Conservation (phyloP, 2,888 invertebrate species). For the Teleogryllus oceanicus region DNA sequence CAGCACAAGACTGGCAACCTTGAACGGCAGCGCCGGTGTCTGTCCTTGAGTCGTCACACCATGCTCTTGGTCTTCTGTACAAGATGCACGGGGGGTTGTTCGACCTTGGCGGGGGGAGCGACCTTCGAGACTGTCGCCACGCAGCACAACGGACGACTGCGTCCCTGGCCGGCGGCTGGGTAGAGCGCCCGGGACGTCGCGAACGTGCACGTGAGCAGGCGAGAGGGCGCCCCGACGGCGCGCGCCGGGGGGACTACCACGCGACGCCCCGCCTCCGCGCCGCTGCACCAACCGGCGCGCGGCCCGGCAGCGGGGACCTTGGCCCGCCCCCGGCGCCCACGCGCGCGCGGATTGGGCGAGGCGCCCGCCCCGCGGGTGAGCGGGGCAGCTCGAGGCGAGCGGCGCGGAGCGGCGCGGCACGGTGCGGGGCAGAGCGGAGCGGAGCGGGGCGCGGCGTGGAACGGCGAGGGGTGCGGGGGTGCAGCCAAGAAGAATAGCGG, state of each 20-base stretch:
- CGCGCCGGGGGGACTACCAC: background rate
- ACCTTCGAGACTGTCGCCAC: too few relatives aligned
- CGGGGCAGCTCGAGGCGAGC: background rate
- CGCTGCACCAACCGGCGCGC: conserved; percentile 18
- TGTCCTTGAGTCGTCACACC: too few relatives aligned
- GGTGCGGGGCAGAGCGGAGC: background rate
- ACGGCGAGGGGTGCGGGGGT: background rate
- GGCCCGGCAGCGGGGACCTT: background rate
- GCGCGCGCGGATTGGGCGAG: background rate
- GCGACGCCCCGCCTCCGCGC: background rate
- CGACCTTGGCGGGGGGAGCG: too few relatives aligned
- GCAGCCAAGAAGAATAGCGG: background rate
- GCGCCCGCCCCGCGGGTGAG: background rate
- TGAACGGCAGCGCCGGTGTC: too few relatives aligned
- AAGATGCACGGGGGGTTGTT: too few relatives aligned
- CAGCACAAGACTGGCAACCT: too few relatives aligned
- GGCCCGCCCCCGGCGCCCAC: background rate
- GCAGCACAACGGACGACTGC: background rate
- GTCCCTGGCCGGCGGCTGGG: background rate
- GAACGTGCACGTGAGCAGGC: background rate
- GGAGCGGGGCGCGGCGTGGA: background rate
- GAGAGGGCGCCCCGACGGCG: background rate
- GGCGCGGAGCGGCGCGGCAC: background rate
- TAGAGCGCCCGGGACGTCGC: background rate
- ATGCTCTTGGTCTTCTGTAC: too few relatives aligned